Evolutionary conservation across 2,888 invertebrate species (phyloP).

Genomic region (Crioceris asparagi): DNA sequence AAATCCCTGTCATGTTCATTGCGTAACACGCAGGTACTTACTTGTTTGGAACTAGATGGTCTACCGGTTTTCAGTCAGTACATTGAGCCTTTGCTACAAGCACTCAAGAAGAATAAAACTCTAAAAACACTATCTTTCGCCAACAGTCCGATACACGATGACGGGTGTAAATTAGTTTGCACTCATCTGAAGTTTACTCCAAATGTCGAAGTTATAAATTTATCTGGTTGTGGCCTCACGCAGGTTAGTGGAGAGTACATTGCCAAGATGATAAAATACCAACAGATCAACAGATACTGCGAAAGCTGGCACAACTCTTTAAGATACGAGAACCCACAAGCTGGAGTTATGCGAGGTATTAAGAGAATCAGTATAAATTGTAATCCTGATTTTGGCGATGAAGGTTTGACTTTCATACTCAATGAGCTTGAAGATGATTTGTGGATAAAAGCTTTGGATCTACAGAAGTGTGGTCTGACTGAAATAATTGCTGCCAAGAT

Average conservation of each 20-base stretch:
- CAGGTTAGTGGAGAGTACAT: constrained; percentile 51
- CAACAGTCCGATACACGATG: constrained; percentile 58
- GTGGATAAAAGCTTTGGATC: constrained; percentile 70
- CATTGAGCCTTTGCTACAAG: constrained; percentile 41
- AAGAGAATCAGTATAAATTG: constrained; percentile 58
- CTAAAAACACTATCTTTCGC: constrained; percentile 58
- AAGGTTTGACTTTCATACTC: constrained; percentile 49
- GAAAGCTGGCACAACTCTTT: constrained; percentile 75
- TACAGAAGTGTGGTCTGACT: constrained; percentile 64
- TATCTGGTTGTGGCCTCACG: constrained; percentile 58
- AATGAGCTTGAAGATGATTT: constrained; percentile 65
- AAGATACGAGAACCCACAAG: constrained; percentile 62
- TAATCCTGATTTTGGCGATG: constrained; percentile 57
- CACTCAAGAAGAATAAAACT: constrained; percentile 50
- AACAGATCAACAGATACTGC: constrained; percentile 52
- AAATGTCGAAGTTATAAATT: constrained; percentile 56
- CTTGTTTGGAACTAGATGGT: constrained; percentile 56
- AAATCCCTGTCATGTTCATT: constrained; percentile 55
- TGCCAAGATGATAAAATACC: constrained; percentile 52
- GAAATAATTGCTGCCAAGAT: constrained; percentile 48
- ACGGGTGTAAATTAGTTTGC: constrained; percentile 61
- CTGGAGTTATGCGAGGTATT: constrained; percentile 63
- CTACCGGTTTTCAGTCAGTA: constrained; percentile 59
- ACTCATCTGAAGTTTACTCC: constrained; percentile 54
- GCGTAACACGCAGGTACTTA: constrained; percentile 50